Conservation (phyloP, 2,888 invertebrate species). For the Hirudinaria manillensis region DNA sequence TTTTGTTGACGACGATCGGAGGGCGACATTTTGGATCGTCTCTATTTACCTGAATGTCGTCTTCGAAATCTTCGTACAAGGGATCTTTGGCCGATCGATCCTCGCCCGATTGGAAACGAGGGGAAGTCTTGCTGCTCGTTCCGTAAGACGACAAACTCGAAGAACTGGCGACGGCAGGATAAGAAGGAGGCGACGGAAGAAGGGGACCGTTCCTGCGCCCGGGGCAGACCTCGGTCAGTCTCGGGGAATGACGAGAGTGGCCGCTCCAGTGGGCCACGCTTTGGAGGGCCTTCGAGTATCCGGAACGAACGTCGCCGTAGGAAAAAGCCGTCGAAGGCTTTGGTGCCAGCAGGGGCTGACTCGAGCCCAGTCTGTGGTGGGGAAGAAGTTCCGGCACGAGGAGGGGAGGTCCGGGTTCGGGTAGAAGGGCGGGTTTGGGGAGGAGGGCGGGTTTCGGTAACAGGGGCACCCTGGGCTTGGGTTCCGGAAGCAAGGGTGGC, state of each 20-base stretch:
- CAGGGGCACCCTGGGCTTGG: not conserved
- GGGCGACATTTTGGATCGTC: not conserved
- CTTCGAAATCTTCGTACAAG: slow-evolving; percentile 2
- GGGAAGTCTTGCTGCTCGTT: not conserved
- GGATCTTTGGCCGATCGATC: not conserved
- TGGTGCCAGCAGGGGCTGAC: no score
- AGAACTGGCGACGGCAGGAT: not conserved
- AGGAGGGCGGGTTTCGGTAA: not conserved
- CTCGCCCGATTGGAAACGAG: not conserved
- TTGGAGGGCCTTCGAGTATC: not conserved
- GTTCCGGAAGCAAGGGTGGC: not conserved
- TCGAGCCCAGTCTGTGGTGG: not conserved
- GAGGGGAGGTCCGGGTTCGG: not conserved
- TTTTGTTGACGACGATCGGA: not conserved
- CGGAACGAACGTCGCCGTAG: not conserved
- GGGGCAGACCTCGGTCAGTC: not conserved
- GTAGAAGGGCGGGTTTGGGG: not conserved
- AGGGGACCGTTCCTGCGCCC: not conserved
- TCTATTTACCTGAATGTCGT: not conserved
- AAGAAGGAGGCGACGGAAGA: no score
- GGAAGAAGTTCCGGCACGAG: not conserved
- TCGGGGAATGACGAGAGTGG: not conserved
- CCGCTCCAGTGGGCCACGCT: not conserved
- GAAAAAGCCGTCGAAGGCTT: not conserved
- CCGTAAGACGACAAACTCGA: not conserved